Base-by-base conservation (phyloP, 2,888 invertebrate genomes). In the Lingula anatina region DNA sequence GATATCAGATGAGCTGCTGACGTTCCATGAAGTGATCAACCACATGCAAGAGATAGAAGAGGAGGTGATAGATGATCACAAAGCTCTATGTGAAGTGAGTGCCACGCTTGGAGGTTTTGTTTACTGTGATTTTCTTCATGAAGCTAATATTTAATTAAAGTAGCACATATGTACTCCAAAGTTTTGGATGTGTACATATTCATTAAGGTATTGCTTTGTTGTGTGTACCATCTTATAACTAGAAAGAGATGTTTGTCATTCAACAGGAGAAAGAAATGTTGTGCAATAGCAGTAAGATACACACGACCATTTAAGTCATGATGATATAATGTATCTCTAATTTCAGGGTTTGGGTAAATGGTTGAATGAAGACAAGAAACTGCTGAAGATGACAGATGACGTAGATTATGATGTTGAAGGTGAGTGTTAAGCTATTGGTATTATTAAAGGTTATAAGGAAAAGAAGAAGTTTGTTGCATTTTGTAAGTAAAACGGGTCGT, bases 331-430 rank as follows among this genome's bases (percentile, higher is more conserved):
- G n/a, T n/a, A n/a, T n/a, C n/a, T n/a, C n/a, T n/a, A n/a, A n/a
- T n/a, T n/a, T n/a, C n/a, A n/a, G n/a, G n/a, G n/a, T n/a, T n/a
- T n/a, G n/a, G 31, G 64, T 40, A 73, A 73, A 50, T 82, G 81
- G 81, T 63, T 75, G 49, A 72, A 75, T 35, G 84, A 86, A 69
- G 87, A 90, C 75, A 85, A 86, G 68, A 71, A 85, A 59, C 81
- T 94, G 51, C 83, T 91, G 62, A 83, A 84, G 67, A 84, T 86
- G 80, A 90, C 94, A 24, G 85, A 91, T 65, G 89, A 90, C 78
- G 94, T 94, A 35, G 93, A 94, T 78, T 96, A 95, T 79, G 95
- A 96, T 80, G 92, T 92, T 81, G 95, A 95, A 83, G 89, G 92
- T 91, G 80, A 81, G 81, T 56, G 5, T 15, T 27, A 26, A 15